These are phyloP conservation scores for Nomada hirtipes DNA, from an alignment of 2,888 invertebrate genomes.

Conservation along the genomic window DNA sequence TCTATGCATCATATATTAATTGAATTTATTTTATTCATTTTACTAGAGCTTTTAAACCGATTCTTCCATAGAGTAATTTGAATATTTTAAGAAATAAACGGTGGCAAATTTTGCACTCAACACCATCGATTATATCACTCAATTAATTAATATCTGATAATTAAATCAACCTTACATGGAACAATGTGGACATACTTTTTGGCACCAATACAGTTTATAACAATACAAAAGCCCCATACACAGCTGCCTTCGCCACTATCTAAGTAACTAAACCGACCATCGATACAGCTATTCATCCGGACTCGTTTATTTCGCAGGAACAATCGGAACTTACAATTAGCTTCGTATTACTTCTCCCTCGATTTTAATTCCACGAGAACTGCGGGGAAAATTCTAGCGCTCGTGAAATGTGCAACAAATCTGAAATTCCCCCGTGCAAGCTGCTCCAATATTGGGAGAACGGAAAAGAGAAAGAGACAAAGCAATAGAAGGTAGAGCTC, in stretches of 20 bases:
- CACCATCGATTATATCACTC: no score
- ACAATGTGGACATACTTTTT: no score
- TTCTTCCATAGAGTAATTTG: no score
- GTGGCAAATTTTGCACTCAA: no score
- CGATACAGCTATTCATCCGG: slow-evolving; percentile 4
- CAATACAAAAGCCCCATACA: background rate
- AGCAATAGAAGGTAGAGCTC: background rate
- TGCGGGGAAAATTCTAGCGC: background rate
- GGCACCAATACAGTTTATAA: no score
- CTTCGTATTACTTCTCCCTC: slow-evolving; percentile 15
- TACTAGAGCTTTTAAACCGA: no score
- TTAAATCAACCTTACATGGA: no score
- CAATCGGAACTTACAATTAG: slow-evolving; percentile 18
- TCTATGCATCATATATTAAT: no score
- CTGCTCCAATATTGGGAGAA: slow-evolving; percentile 29
- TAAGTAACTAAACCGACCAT: background rate
- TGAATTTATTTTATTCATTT: no score
- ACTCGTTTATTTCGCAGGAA: slow-evolving; percentile 5
- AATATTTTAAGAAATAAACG: no score
- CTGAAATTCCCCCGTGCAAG: slow-evolving; percentile 13
- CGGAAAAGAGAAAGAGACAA: background rate
- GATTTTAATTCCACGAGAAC: slow-evolving; percentile 29
- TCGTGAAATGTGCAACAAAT: slow-evolving; percentile 17
- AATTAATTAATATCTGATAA: no score
- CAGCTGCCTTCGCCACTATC: background rate